Base-by-base conservation (phyloP, 2,888 invertebrate genomes). In the Serrognathus titanus region DNA sequence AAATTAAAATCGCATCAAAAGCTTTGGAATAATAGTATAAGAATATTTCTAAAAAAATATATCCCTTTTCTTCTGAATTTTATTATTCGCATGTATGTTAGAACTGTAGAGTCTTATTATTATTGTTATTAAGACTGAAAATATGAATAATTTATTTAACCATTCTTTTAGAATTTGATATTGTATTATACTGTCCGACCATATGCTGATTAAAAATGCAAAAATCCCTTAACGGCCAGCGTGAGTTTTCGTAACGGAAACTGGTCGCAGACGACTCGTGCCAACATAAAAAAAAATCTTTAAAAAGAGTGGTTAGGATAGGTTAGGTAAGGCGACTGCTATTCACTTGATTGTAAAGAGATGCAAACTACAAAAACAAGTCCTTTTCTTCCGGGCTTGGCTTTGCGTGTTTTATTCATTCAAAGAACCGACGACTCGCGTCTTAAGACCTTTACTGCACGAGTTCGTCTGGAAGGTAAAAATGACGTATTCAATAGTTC, bases 301-400 rank as follows among this genome's bases (percentile, higher is more conserved):
- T 38, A 38, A 37, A 50, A 45, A 45, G 20, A 36, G 36, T 48
- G 48, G 56, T 57, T 59, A 54, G 57, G 57, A 57, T 54, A 59
- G 59, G 59, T 59, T 57, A 57, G 53, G 51, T 39, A 20, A 46
- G 50, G 48, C 40, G 38, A 31, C 24, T 31, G 24, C 43, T 39
- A 50, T 51, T 51, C 51, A 51, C 10, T 43, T 43, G 10, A 11
- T 43, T 43, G 43, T 43, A 43, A 51, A 48, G 52, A 52, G 47
- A 52, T 41, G 53, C 51, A 53, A 49, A 50, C 54, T 45, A 43
- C 49, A 41, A 54, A 58, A 60, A 60, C 60, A 60, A 52, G 60
- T 60, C 58, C 55, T 43, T 60, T 54, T 60, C 60, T 60, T 60
- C 60, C 60, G 60, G 60, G 58, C 48, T 60, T 60, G 45, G 53